phyloP scores from a whole-genome alignment of 2,113 vertebrate genomes.

The Arvicanthis niloticus region DNA sequence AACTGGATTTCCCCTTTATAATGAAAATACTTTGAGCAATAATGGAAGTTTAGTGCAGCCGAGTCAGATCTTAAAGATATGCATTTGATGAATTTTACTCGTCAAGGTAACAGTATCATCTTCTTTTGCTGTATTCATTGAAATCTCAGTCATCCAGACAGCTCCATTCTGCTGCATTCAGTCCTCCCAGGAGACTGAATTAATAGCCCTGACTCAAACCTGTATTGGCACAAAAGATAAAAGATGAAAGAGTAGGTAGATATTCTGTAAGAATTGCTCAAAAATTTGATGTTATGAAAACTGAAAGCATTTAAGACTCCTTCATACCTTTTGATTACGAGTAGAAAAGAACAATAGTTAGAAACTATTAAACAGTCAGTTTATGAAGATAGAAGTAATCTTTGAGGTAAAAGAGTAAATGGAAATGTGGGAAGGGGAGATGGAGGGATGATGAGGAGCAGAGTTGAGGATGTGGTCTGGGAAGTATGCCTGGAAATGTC shows the following conservation, averaged over 20 bases:
- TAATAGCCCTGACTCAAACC: slow-evolving; percentile 1
- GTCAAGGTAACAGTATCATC: background rate
- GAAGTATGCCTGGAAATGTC: background rate
- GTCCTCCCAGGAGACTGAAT: slow-evolving; percentile 3
- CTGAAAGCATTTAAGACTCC: slow-evolving; percentile 34
- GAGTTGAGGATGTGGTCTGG: background rate
- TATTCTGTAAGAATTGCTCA: slow-evolving; percentile 20
- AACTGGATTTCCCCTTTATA: background rate
- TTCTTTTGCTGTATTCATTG: background rate
- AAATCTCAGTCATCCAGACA: background rate
- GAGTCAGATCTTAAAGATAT: background rate
- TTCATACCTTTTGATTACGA: background rate
- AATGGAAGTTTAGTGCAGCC: background rate
- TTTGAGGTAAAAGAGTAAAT: too few relatives aligned
- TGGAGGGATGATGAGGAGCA: background rate
- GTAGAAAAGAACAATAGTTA: slow-evolving; percentile 1
- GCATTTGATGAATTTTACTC: slow-evolving; percentile 6
- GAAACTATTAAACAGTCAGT: background rate
- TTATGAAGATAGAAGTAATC: background rate
- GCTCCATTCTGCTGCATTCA: background rate
- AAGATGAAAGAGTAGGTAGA: background rate
- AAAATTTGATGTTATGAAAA: background rate
- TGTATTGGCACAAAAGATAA: slow-evolving; percentile 8
- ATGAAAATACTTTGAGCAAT: background rate
- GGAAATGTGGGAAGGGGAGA: background rate